phyloP scores from a whole-genome alignment of 2,888 invertebrate genomes.

The Drosophila antonietae region DNA sequence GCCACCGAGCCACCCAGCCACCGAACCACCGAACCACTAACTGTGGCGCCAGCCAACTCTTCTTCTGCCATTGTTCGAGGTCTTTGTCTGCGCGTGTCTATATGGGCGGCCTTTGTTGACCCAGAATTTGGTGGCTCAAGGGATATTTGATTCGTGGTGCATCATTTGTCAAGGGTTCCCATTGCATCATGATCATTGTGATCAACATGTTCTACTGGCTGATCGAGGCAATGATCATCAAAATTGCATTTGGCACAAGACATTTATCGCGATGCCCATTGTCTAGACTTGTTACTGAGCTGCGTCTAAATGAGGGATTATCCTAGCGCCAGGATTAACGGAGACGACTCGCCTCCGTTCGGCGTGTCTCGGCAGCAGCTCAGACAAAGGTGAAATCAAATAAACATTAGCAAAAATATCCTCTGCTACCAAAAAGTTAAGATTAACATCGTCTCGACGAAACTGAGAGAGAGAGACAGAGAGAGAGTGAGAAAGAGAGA shows the following conservation, averaged over 20 bases:
- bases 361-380: slow-evolving; percentile 10
- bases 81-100: slow-evolving; percentile 9
- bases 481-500: not conserved
- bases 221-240: slow-evolving; percentile 28
- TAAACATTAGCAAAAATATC: slow-evolving; percentile 74
- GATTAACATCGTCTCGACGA: slow-evolving; percentile 71
- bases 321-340: slow-evolving; percentile 77
- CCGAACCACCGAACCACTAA: slow-evolving; percentile 1
- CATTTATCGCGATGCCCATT: slow-evolving; percentile 66
- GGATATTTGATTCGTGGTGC: slow-evolving; percentile 40
- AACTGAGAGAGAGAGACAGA: not conserved
- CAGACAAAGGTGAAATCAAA: slow-evolving; percentile 73
- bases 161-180: slow-evolving; percentile 41
- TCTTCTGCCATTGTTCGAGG: slow-evolving; percentile 51
- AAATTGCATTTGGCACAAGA: slow-evolving; percentile 48
- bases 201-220: not conserved
- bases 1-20: slow-evolving; percentile 14
- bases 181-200: slow-evolving; percentile 36
- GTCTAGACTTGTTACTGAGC: slow-evolving; percentile 80
- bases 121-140: slow-evolving; percentile 49
- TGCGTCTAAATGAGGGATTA: slow-evolving; percentile 74
- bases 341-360: slow-evolving; percentile 15
- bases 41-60: slow-evolving; percentile 36
- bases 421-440: slow-evolving; percentile 72
- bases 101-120: slow-evolving; percentile 54